Percentiles rank a stretch among this genome's conserved stretches.
Evolutionary conservation across 2,113 vertebrate genomes (phyloP).

Genomic region (Engraulis encrasicolus): DNA sequence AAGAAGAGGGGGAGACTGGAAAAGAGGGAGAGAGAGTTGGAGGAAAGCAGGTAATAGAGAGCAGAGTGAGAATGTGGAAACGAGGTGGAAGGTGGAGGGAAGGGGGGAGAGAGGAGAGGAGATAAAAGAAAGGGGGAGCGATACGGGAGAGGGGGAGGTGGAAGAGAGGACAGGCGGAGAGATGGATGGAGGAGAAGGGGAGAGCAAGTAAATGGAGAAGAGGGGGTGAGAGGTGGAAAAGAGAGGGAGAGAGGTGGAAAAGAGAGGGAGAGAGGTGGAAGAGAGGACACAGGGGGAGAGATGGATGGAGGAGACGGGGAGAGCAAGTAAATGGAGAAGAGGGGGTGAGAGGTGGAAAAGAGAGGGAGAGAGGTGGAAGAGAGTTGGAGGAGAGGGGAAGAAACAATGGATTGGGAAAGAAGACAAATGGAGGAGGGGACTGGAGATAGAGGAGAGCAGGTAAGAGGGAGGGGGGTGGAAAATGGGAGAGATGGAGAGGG

Average conservation of each 20-base stretch:
- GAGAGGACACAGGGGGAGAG: background rate
- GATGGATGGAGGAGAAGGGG: too few species aligned
- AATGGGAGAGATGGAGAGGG: too few species aligned
- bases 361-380: background rate
- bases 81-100: background rate
- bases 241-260: background rate
- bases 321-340: background rate
- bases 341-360: background rate
- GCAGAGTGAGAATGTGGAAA: constrained; percentile 5
- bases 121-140: background rate
- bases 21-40: constrained; percentile 6
- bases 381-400: constrained; percentile 22
- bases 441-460: too few species aligned
- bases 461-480: too few species aligned
- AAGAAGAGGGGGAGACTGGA: background rate
- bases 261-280: constrained; percentile 24
- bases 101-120: too few species aligned
- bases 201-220: too few species aligned
- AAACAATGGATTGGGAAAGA: too few species aligned
- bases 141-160: background rate
- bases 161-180: too few species aligned
- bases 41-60: too few species aligned
- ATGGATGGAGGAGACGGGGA: constrained; percentile 25
- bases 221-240: background rate
- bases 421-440: too few species aligned